Evolutionary conservation across 2,113 vertebrate genomes (phyloP).

Genomic region (Glaucomys volans): DNA sequence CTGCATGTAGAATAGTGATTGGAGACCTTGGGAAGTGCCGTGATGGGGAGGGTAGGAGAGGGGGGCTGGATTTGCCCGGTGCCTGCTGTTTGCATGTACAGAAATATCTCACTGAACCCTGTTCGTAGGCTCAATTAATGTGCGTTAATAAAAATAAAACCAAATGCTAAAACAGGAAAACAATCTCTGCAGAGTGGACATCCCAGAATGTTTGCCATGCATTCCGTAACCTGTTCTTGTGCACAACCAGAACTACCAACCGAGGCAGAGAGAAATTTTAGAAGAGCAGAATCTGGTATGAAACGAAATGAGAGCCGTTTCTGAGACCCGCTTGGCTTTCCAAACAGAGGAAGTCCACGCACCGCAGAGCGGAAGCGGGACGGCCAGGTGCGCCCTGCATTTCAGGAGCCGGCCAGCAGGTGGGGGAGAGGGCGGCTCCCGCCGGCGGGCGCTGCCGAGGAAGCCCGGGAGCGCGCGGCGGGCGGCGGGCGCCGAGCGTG

Average conservation of each 20-base stretch:
- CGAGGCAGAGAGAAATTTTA: fast-evolving
- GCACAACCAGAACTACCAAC: fast-evolving
- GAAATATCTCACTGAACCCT: background rate
- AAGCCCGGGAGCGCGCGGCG: background rate
- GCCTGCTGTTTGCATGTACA: no score
- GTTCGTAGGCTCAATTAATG: background rate
- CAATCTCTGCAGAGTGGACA: background rate
- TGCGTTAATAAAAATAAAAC: background rate
- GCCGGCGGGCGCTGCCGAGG: background rate
- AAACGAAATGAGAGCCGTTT: background rate
- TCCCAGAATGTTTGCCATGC: background rate
- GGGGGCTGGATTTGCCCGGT: background rate
- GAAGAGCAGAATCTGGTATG: fast-evolving
- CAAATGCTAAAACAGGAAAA: background rate
- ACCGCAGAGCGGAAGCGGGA: no score
- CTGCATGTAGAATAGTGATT: background rate
- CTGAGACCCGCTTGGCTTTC: background rate
- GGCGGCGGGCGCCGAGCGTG: no score
- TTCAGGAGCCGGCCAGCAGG: constrained; percentile 85
- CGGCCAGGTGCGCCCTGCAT: constrained; percentile 78
- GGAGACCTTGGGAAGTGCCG: background rate
- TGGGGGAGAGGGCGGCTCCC: constrained; percentile 76
- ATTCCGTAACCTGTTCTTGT: background rate
- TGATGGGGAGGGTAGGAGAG: no score
- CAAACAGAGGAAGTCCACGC: no score